Base-by-base conservation (phyloP, 2,888 invertebrate genomes). In the Xestia rhomboidea region DNA sequence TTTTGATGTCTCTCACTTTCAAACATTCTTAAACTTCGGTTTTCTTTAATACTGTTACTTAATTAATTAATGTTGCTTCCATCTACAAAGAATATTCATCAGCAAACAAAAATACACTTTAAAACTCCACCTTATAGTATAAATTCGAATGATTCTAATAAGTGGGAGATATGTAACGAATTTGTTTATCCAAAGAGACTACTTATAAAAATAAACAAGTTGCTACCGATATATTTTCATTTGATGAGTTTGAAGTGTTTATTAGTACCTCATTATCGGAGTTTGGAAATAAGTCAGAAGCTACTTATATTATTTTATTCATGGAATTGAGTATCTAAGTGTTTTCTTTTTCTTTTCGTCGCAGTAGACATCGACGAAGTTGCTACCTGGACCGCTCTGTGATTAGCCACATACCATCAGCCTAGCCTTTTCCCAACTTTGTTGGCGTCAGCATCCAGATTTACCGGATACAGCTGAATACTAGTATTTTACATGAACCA, bases 51-150 rank as follows among this genome's bases (percentile, higher is more conserved):
- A 87, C 86, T 74, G 85, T 87, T 85, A 83, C 87, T 86, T 92
- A 90, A 90, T 90, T 92, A 91, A 90, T 90, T 90, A 90, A 89
- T 88, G 84, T 82, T 85, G 76, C 73, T 81, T 68, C 70, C 63
- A 73, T 68, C 77, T 67, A 73, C 41, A 72, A 79, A 79, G 60
- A 73, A 34, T 49, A 24, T 30, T 46, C 8, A 0, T 38, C 38
- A 1, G 2, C 0, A 73, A 71, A 24, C 8, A 4, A 75, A 78
- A 76, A 60, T 34, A 38, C 0, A 66, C 66, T 70, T 68, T 76
- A 24, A 2, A 0, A 0, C 27, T 0, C 4, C 0, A 46, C 6
- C 5, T 21, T 63, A 78, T 38, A 68, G 57, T 60, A 2, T 15
- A 83, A 73, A 75, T 78, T 76, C 8, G 27, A 8, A n/a, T 64